Percentiles rank a stretch among this genome's conserved stretches.
Conservation (phyloP, 2,797 vertebrate species). For the Sebastes diploproa region DNA sequence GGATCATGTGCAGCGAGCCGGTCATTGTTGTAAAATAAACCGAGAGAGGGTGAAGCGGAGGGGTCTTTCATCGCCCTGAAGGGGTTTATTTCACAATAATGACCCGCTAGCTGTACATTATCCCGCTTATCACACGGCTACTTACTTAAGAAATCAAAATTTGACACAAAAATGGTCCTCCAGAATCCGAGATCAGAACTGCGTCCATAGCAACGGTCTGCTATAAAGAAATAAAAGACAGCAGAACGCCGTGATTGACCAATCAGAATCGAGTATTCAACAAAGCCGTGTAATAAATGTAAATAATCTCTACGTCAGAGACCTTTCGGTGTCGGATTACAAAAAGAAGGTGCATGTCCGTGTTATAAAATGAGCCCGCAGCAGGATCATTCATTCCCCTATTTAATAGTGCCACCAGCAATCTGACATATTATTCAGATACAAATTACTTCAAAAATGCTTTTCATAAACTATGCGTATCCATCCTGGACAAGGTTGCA, state of each 20-base stretch:
- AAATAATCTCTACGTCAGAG: background rate
- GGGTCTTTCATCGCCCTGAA: no score
- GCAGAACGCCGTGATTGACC: no score
- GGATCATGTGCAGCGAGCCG: no score
- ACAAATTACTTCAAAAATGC: background rate
- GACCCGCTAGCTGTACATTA: no score
- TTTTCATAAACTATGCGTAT: background rate
- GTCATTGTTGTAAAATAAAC: no score
- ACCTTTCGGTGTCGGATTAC: rapidly evolving
- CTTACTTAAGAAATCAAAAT: background rate
- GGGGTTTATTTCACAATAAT: no score
- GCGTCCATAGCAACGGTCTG: background rate
- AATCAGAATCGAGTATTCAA: background rate
- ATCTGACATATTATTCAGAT: background rate
- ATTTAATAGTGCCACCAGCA: background rate
- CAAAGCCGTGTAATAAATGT: background rate
- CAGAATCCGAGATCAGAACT: no score
- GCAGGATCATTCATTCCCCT: background rate
- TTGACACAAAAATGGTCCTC: no score
- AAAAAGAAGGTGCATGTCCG: background rate
- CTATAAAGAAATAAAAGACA: no score
- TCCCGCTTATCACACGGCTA: no score
- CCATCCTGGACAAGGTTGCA: background rate
- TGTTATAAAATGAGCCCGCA: background rate
- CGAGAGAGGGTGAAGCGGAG: no score